Base-by-base conservation (phyloP, 1,140 invertebrate species). In the Leptinotarsa undecemlineata region DNA sequence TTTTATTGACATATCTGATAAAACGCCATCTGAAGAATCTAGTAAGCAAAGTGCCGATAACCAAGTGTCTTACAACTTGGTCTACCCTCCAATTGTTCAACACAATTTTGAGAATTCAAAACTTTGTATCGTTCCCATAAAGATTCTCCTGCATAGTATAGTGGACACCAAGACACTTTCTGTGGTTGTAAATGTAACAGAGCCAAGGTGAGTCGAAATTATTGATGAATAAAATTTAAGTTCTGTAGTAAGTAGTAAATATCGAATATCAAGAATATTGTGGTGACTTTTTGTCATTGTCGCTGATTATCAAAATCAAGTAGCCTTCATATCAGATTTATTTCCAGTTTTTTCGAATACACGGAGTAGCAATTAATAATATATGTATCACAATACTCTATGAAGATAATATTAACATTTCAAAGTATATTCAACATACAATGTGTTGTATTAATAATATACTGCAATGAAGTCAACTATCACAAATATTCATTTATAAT, bases 111-210 rank as follows among this genome's bases (percentile, higher is more conserved):
- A 83, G 66, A 77, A 82, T 66, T 85, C 78, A 48, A 87, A 85
- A 79, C 76, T 88, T 33, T 90, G 89, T 81, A 78, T 88, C 48
- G 84, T 90, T 69, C 89, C 88, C 42, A 85, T 90, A 5, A 85
- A 84, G 68, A 83, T 89, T 51, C 85, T 88, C 71, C 81, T 90
- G 63, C 84, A 85, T 76, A 85, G 80, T 66, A 72, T 79, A 67
- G 74, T 80, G 48, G 79, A 79, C 17, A 66, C 80, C 67, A 51
- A 69, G 5, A 72, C 68, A 13, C 66, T 84, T 71, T 48, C 72
- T 70, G 79, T 85, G 20, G 82, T 78, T n/a, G 71, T 85, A 19
- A 82, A 83, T 74, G 84, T 83, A 17, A 63, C 79, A 61, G 79
- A 79, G 51, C 73, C 75, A 57, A 83, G 82, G 82, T 83, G 74